These are phyloP conservation scores for Drosophila subquinaria DNA, from an alignment of 2,888 invertebrate species.

Conservation along the genomic window DNA sequence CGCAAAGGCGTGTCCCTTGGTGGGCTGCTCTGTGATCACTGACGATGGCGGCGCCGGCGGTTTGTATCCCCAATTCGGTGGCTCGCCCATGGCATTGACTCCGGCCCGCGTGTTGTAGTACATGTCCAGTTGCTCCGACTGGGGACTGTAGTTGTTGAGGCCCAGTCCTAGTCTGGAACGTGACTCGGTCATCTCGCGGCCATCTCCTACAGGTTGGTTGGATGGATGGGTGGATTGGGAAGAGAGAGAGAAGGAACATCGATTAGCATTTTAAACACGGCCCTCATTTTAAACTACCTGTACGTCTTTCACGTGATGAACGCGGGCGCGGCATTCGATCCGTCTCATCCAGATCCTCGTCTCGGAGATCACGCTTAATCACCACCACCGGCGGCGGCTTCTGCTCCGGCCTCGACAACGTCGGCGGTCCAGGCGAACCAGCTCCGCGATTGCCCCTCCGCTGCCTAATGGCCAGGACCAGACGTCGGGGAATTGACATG, in stretches of 20 bases:
- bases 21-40: constrained; percentile 96
- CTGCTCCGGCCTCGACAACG: constrained; percentile 90
- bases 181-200: constrained; percentile 92
- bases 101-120: constrained; percentile 92
- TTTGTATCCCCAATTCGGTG: constrained; percentile 86
- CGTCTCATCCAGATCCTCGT: constrained; percentile 90
- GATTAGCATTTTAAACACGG: constrained; percentile 82
- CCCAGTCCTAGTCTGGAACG: constrained; percentile 91
- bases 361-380: constrained; percentile 94
- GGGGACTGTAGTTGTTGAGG: constrained; percentile 89
- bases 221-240: not conserved
- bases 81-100: constrained; percentile 87
- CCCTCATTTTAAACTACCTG: constrained; percentile 84
- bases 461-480: constrained; percentile 97
- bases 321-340: constrained; percentile 86
- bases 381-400: constrained; percentile 97
- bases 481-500: constrained; percentile 98
- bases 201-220: constrained; percentile 87
- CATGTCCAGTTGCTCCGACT: constrained; percentile 90
- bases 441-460: constrained; percentile 88
- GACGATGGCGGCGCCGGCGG: constrained; percentile 88
- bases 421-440: constrained; percentile 84
- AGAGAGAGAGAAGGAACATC: constrained; percentile 41
- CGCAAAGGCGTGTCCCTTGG: constrained; percentile 94
- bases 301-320: constrained; percentile 86